Base-by-base conservation (phyloP, 2,113 vertebrate species). In the Holacanthus passer region DNA sequence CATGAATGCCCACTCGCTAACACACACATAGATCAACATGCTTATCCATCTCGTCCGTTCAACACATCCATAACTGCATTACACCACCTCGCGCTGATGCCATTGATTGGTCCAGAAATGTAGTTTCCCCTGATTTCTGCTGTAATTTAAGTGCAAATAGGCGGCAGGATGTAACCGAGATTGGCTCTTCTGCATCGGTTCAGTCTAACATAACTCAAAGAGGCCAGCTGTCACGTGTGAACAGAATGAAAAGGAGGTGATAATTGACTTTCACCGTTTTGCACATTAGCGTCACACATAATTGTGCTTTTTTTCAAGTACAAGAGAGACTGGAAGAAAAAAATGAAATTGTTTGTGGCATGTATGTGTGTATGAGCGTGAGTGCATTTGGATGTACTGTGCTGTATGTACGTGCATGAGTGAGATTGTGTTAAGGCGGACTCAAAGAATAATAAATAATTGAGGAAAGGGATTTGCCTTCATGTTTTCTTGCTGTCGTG, bases 251-350 rank as follows among this genome's bases (percentile, higher is more conserved):
- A 91, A 89, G 84, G 22, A 89, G 88, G 59, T 75, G 87, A 88
- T 91, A 89, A 88, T 86, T 87, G 75, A 86, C 73, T 90, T 87
- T 81, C 67, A 48, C 74, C 77, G 63, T 86, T 88, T 91, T 53
- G 27, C 82, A 93, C 76, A 71, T 88, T 80, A 85, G 66, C 24
- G 79, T 88, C 81, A 62, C 77, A 84, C 55, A 35, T 79, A 58
- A 77, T 60, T 86, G 65, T 73, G 63, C 63, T 64, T 81, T 56
- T 59, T 27, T n/a, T 29, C 32, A 72, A 85, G 58, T 37, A 72
- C 37, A 32, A 47, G 19, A 50, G 50, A 56, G 55, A 73, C 27
- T 12, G 56, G 29, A 64, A 24, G 52, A 62, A 73, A 63, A 63
- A 67, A 73, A 1, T 39, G 8, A 64, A 80, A 80, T 67, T 0